These are phyloP conservation scores for Myiozetetes cayanensis DNA, from an alignment of 2,113 vertebrate species.

Conservation along the genomic window DNA sequence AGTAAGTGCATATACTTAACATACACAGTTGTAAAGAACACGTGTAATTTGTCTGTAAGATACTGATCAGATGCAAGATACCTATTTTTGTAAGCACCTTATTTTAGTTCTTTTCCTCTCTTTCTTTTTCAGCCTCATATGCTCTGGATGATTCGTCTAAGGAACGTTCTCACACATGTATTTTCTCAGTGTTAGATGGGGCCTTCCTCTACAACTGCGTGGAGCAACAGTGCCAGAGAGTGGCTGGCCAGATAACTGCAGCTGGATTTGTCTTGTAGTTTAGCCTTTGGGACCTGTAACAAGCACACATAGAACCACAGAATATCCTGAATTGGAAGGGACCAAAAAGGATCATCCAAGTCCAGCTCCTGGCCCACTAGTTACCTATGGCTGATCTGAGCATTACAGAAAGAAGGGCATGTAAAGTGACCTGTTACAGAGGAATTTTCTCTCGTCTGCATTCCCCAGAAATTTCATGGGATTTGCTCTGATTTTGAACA, in stretches of 20 bases:
- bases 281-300: not conserved
- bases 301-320: not conserved
- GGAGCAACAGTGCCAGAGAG: slow-evolving; percentile 55
- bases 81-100: not conserved
- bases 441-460: not conserved
- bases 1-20: not conserved
- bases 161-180: not conserved
- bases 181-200: not conserved
- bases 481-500: not conserved
- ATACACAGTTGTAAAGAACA: not conserved
- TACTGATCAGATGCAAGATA: not conserved
- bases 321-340: not conserved
- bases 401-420: not conserved
- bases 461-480: not conserved
- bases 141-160: not conserved
- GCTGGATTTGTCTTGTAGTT: not conserved
- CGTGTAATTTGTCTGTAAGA: not conserved
- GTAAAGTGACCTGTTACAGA: not conserved
- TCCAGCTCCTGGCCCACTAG: not conserved
- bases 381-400: not conserved
- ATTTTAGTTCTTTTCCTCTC: not conserved
- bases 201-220: not conserved
- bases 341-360: not conserved
- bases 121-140: not conserved
- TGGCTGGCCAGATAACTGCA: slow-evolving; percentile 40